phyloP scores from a whole-genome alignment of 2,888 invertebrate species.

The Pristionchus arcanus region DNA sequence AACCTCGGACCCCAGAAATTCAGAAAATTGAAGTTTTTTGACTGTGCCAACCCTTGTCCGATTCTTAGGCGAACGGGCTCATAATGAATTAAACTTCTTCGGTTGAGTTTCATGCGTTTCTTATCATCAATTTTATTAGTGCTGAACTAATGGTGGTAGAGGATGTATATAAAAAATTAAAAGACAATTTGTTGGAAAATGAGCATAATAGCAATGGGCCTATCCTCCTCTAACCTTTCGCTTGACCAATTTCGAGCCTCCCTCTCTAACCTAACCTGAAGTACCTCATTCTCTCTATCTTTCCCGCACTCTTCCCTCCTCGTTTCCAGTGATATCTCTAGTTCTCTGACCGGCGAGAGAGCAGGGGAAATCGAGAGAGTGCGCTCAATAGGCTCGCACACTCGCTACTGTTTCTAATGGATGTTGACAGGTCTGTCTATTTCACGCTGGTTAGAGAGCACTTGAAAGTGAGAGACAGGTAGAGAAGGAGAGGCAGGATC shows the following conservation, averaged over 20 bases:
- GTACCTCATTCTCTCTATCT: not conserved
- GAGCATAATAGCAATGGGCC: not conserved
- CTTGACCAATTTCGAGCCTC: constrained; percentile 34
- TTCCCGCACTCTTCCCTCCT: not conserved
- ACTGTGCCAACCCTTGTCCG: no score
- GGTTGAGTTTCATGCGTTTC: no score
- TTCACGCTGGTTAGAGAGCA: not conserved
- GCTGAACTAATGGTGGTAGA: not conserved
- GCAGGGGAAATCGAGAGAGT: not conserved
- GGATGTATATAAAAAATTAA: not conserved
- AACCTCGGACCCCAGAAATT: no score
- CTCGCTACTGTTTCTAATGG: constrained; percentile 34
- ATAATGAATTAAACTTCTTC: no score
- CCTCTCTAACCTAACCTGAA: constrained; percentile 2
- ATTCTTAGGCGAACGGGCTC: no score
- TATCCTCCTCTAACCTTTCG: not conserved
- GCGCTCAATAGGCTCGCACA: not conserved
- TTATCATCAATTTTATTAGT: no score
- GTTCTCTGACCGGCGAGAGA: not conserved
- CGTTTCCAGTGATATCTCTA: not conserved
- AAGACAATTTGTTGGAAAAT: not conserved
- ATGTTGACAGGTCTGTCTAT: constrained; percentile 40
- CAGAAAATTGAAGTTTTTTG: no score
- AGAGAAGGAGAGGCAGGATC: not conserved
- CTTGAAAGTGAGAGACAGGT: not conserved